Percentiles rank a stretch among this genome's conserved stretches.
phyloP scores from a whole-genome alignment of 1,140 invertebrate species.

The Papilio dardanus region DNA sequence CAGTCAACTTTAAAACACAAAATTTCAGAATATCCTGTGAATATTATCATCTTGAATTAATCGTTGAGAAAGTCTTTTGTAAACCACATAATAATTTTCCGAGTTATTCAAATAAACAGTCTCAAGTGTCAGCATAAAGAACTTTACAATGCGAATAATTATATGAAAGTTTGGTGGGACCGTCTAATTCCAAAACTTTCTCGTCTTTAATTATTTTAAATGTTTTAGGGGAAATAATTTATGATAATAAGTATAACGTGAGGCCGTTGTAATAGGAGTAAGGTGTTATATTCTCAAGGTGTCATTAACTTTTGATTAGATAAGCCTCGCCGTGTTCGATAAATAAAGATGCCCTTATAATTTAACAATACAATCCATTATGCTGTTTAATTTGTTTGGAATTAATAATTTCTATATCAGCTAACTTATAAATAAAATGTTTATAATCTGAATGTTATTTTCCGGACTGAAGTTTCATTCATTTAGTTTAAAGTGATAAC shows the following conservation, averaged over 20 bases:
- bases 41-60: background rate
- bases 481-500: background rate
- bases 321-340: slow-evolving; percentile 8
- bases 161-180: background rate
- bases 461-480: background rate
- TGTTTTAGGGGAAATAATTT: background rate
- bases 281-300: slow-evolving; percentile 23
- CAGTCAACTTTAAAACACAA: too few relatives aligned
- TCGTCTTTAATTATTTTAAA: background rate
- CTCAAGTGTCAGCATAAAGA: background rate
- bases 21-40: too few relatives aligned
- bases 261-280: background rate
- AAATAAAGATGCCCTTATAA: slow-evolving; percentile 24
- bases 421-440: background rate
- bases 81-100: slow-evolving; percentile 7
- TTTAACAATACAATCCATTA: background rate
- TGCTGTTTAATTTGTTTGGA: background rate
- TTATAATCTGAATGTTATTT: slow-evolving; percentile 8
- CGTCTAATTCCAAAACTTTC: background rate
- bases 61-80: background rate
- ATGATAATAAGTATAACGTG: background rate
- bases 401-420: background rate
- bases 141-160: background rate
- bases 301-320: slow-evolving; percentile 22
- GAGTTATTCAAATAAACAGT: slow-evolving; percentile 15